Conservation (phyloP, 2,797 vertebrate species). For the Cephalopachus bancanus region DNA sequence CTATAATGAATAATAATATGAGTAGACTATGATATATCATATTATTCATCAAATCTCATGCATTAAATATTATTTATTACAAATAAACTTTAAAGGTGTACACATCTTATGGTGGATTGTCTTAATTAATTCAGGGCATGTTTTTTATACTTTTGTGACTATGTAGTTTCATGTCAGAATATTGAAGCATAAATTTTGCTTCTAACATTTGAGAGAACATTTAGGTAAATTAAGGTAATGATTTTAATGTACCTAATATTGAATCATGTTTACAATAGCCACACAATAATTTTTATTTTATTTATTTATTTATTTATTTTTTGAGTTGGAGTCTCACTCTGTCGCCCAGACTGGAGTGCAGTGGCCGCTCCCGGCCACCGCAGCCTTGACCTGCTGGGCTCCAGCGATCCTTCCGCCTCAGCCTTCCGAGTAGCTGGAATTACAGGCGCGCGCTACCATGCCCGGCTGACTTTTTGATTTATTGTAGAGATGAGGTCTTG, state of each 20-base stretch:
- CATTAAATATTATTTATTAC: background rate
- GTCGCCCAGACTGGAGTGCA: too few species aligned
- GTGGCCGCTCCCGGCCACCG: too few species aligned
- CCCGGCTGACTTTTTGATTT: too few species aligned
- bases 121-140: background rate
- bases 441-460: too few species aligned
- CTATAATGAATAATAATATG: background rate
- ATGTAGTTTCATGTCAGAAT: background rate
- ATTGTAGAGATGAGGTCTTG: too few species aligned
- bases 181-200: background rate
- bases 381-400: too few species aligned
- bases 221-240: background rate
- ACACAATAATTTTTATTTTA: background rate
- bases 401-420: too few species aligned
- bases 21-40: background rate
- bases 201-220: background rate
- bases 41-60: background rate
- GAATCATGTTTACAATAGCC: background rate
- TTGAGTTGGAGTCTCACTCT: too few species aligned
- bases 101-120: background rate
- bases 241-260: background rate
- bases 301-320: too few species aligned
- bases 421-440: too few species aligned
- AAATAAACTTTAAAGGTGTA: background rate
- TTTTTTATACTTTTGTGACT: background rate